Percentiles rank a stretch among this genome's conserved stretches.
Evolutionary conservation across 2,888 invertebrate genomes (phyloP).

Genomic region (Carcina quercana): DNA sequence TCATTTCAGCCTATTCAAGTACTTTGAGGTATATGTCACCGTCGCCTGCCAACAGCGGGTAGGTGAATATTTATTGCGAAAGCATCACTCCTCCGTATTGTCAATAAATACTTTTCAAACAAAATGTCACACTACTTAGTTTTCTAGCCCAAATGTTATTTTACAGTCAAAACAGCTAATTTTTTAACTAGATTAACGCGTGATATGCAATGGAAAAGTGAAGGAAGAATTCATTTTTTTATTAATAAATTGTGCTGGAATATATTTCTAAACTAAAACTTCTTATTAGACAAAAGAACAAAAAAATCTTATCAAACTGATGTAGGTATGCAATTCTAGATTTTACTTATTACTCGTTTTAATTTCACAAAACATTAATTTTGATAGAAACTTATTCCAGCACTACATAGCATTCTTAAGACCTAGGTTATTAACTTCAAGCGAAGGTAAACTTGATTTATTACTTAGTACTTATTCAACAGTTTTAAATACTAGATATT

Average conservation of each 20-base stretch:
- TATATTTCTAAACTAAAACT: slow-evolving; percentile 30
- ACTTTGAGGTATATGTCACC: too few species aligned
- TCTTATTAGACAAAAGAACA: neutral
- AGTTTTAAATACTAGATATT: slow-evolving; percentile 32
- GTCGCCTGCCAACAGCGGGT: too few species aligned
- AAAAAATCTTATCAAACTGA: neutral
- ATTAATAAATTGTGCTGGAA: slow-evolving; percentile 38
- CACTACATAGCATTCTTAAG: slow-evolving; percentile 53
- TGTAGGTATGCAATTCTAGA: neutral
- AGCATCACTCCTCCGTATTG: too few species aligned
- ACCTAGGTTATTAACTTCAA: slow-evolving; percentile 48
- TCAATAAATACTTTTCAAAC: too few species aligned
- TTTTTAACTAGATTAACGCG: slow-evolving; percentile 35
- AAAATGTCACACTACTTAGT: too few species aligned
- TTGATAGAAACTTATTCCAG: slow-evolving; percentile 46
- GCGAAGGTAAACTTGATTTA: slow-evolving; percentile 31
- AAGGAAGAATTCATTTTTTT: slow-evolving; percentile 44
- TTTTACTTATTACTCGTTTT: neutral
- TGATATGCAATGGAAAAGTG: slow-evolving; percentile 62
- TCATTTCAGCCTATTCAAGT: too few species aligned
- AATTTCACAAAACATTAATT: slow-evolving; percentile 11
- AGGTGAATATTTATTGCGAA: too few species aligned
- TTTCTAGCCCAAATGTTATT: too few species aligned
- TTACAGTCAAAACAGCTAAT: slow-evolving; percentile 35
- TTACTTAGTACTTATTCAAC: slow-evolving; percentile 32